Evolutionary conservation across 2,888 invertebrate species (phyloP), one percentile per base, ranked within the genome.

Genomic region (Seira musarum): DNA sequence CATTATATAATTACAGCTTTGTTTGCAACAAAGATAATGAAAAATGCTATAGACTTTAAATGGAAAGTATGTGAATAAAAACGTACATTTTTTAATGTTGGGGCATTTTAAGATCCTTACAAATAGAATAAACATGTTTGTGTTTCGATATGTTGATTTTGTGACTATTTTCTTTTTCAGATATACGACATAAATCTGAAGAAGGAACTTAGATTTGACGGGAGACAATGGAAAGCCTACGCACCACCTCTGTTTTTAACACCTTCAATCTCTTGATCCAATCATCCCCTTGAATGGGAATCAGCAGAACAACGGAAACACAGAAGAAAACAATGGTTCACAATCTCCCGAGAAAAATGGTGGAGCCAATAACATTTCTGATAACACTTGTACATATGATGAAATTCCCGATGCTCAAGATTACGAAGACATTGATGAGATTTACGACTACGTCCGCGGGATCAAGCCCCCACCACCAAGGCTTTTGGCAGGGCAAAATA

Each of bases 391-490:
- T 60, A 60, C 76, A 64, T 78, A 80, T 40, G 81, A 83, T 63
- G 85, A 84, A 63, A 81, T 85, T 46, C 85, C 85, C 8, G 85
- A 87, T 71, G 83, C 88, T 19, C 95, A 95, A 88, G 96, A 96
- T 87, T 96, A 97, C 89, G 96, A 97, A 87, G 97, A 98, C 90
- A 96, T 98, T 87, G 97, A 98, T 90, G 96, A 97, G 89, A 96
- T 98, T 85, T 98, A 98, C 88, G 96, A 97, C 88, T 98, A 97
- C 89, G 96, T 98, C 0, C 91, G 97, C 83, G 97, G 97, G 0
- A 94, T 97, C 87, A 96, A 96, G 69, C 96, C 96, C 1, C 91
- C 96, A 30, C 96, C 97, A 3, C 57, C 80, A 53, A 73, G 71
- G 64, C 57, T 71, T 30, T n/a, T 49, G 24, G n/a, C 67, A 30